Percentiles rank a stretch among this genome's conserved stretches.
phyloP scores from a whole-genome alignment of 2,888 invertebrate genomes.

The Vanessa cardui region DNA sequence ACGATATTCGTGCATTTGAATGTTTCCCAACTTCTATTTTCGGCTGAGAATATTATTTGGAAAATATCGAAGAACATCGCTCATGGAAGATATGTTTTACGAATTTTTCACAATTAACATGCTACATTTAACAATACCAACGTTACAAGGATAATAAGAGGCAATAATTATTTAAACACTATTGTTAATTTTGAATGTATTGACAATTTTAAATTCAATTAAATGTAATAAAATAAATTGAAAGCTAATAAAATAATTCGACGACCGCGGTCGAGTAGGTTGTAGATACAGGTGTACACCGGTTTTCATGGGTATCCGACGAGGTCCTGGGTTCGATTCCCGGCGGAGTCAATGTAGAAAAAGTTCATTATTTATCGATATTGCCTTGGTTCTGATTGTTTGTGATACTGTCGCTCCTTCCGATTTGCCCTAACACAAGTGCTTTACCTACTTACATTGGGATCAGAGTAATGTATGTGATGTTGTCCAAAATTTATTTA shows the following conservation, averaged over 20 bases:
- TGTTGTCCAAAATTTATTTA: too few relatives aligned
- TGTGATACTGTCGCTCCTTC: too few relatives aligned
- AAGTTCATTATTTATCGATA: too few relatives aligned
- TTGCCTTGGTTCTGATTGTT: too few relatives aligned
- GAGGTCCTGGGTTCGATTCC: too few relatives aligned
- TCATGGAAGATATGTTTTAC: neutral
- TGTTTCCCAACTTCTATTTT: slow-evolving; percentile 4
- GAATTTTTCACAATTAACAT: neutral
- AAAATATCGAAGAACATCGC: neutral
- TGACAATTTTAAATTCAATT: neutral
- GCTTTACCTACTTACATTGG: too few relatives aligned
- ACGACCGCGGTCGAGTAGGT: too few relatives aligned
- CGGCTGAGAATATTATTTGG: neutral
- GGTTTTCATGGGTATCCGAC: too few relatives aligned
- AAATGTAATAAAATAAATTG: neutral
- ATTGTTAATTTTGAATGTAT: neutral
- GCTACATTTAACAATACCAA: neutral
- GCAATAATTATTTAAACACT: neutral
- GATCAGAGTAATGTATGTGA: too few relatives aligned
- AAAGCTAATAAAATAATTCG: neutral
- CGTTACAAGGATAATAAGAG: neutral
- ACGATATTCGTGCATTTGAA: slow-evolving; percentile 15
- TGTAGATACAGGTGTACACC: too few relatives aligned
- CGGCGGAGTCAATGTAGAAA: too few relatives aligned
- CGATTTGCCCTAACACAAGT: too few relatives aligned